Evolutionary conservation across 2,113 vertebrate genomes (phyloP), one percentile per base, ranked within the genome.

Genomic region (Sinocyclocheilus rhinocerous): DNA sequence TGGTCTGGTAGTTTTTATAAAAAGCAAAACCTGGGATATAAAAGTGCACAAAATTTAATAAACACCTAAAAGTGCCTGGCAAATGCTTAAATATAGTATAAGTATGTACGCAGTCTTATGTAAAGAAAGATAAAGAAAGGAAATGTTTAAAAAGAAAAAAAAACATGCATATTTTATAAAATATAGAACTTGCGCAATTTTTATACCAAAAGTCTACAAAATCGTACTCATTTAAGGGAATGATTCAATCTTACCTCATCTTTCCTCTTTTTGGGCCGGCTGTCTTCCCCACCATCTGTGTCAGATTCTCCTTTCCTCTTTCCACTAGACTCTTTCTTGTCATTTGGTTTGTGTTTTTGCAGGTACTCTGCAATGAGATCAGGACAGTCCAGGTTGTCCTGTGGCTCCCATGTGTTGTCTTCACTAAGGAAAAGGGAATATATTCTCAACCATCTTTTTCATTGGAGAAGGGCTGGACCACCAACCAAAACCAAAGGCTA

Each of bases 331-430:
- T 95, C 96, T 73, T 98, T 98, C 89, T 96, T 94, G 16, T 92
- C 94, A 87, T 98, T 95, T 0, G 93, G 95, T 92, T 98, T 97
- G 83, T 97, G 96, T 20, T 97, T 97, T 42, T 96, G 95, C 52
- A 99, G 95, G 92, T 96, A 99, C 90, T 98, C 97, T 0, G 97
- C 97, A 4, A 99, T 99, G 29, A 99, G 97, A 89, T 99, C 98
- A 0, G 98, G 98, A 82, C 98, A 99, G 90, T 99, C 98, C 33
- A 99, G 93, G 94, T 99, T 99, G 89, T 99, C 98, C 90, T 99
- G 96, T 0, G 98, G 98, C 84, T 99, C 98, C 98, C 98, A 99
- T 0, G 98, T 99, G 91, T 99, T 99, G 87, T 99, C 98, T 52
- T 99, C 97, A 69, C 98, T 99, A 85, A 79, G 39, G 9, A 20